phyloP scores from a whole-genome alignment of 2,888 invertebrate genomes.

The Scaptomyza reducta region DNA sequence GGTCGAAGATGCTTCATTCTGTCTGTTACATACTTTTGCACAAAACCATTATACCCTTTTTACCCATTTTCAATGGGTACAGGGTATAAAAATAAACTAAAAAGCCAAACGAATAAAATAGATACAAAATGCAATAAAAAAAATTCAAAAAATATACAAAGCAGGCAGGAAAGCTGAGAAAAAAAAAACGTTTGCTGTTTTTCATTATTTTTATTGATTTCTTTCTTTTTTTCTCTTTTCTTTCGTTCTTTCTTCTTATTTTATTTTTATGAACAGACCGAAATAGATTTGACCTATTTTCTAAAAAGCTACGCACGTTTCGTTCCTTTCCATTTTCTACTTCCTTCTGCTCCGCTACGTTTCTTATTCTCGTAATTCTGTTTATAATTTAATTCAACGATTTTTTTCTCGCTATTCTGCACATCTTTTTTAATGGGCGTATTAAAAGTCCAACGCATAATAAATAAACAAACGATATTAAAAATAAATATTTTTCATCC shows the following conservation, averaged over 20 bases:
- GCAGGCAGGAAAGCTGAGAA: conserved; percentile 33
- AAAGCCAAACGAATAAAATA: conserved; percentile 40
- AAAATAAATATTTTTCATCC: no score
- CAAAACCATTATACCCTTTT: no score
- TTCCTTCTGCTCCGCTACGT: conserved; percentile 22
- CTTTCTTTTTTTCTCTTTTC: conserved; percentile 3
- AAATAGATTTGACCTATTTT: conserved; percentile 78
- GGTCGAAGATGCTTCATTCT: no score
- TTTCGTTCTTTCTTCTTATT: conserved; percentile 9
- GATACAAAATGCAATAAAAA: conserved; percentile 12
- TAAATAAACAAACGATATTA: conserved; percentile 26
- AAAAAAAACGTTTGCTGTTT: conserved; percentile 51
- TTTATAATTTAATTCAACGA: conserved; percentile 5
- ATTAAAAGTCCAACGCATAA: conserved; percentile 35
- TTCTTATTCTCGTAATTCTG: neutral
- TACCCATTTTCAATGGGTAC: no score
- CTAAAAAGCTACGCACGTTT: conserved; percentile 52
- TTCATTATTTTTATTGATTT: conserved; percentile 49
- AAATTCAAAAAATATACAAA: neutral
- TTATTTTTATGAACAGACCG: conserved; percentile 46
- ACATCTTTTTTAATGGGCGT: conserved; percentile 48
- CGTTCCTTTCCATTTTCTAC: conserved; percentile 38
- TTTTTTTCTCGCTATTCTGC: conserved; percentile 6
- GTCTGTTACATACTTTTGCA: no score
- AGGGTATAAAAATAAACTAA: conserved; percentile 17